These are phyloP conservation scores for Oreohelix idahoensis DNA, from an alignment of 1,140 invertebrate species.

Conservation along the genomic window DNA sequence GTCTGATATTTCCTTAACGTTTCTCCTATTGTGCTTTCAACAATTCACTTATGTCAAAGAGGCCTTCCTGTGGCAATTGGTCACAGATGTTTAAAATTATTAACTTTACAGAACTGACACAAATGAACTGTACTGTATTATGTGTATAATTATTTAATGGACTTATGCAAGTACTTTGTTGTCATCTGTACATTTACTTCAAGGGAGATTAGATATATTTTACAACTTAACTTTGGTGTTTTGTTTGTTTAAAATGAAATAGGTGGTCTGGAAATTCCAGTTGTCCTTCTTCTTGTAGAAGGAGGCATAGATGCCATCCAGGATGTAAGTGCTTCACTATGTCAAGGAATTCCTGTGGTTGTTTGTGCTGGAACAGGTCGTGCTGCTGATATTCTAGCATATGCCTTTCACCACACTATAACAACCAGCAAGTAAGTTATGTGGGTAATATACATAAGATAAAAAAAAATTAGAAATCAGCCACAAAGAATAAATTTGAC, in stretches of 20 bases:
- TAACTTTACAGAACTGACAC: no score
- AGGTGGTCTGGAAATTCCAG: slow-evolving; percentile 56
- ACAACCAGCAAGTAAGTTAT: slow-evolving; percentile 29
- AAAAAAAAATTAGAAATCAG: background rate
- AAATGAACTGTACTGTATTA: no score
- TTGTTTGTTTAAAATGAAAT: background rate
- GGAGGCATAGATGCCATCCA: slow-evolving; percentile 69
- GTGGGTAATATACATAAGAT: background rate
- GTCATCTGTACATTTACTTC: no score
- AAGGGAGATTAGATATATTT: no score
- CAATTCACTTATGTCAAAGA: no score
- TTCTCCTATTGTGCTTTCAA: no score
- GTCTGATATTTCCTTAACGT: no score
- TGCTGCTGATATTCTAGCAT: slow-evolving; percentile 94
- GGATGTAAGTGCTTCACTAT: slow-evolving; percentile 61
- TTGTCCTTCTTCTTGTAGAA: slow-evolving; percentile 69
- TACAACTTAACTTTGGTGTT: background rate
- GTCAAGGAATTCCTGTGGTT: slow-evolving; percentile 85
- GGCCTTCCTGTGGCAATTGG: no score
- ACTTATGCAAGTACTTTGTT: no score
- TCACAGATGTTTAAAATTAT: no score
- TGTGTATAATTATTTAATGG: no score
- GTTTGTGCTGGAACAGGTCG: slow-evolving; percentile 96
- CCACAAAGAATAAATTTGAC: background rate
- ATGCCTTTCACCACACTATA: slow-evolving; percentile 82